These are phyloP conservation scores for Drosophila picticornis DNA, from an alignment of 2,888 invertebrate species.

Conservation along the genomic window DNA sequence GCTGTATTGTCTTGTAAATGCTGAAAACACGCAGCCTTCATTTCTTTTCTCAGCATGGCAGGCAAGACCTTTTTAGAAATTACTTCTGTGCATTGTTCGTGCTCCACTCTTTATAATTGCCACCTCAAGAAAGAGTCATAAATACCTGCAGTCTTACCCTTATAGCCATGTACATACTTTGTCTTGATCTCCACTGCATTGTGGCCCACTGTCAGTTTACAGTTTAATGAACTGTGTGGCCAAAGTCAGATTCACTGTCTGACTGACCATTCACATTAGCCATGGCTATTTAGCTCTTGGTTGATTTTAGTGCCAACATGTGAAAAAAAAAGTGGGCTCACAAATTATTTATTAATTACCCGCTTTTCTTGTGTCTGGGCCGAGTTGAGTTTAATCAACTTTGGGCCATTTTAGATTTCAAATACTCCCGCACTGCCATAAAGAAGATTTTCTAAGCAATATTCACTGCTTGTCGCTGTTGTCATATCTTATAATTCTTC, in stretches of 20 bases:
- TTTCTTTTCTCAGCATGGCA: not conserved
- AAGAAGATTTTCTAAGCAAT: slow-evolving; percentile 24
- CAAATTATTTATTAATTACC: slow-evolving; percentile 79
- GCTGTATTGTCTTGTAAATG: not conserved
- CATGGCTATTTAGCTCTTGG: slow-evolving; percentile 67
- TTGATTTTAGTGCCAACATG: slow-evolving; percentile 61
- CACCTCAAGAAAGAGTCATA: slow-evolving; percentile 46
- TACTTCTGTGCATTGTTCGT: slow-evolving; percentile 43
- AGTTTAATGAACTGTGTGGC: slow-evolving; percentile 68
- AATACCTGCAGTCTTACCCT: slow-evolving; percentile 28
- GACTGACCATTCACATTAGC: slow-evolving; percentile 45
- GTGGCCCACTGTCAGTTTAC: slow-evolving; percentile 27
- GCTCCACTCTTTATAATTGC: slow-evolving; percentile 18
- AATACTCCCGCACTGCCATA: slow-evolving; percentile 40
- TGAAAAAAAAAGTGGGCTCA: slow-evolving; percentile 59
- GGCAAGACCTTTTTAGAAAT: slow-evolving; percentile 4
- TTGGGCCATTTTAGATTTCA: slow-evolving; percentile 21
- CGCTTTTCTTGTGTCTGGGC: slow-evolving; percentile 26
- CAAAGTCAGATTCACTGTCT: slow-evolving; percentile 8
- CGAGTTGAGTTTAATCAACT: slow-evolving; percentile 26
- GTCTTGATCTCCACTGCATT: slow-evolving; percentile 2
- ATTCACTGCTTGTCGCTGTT: slow-evolving; percentile 63
- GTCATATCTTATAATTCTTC: slow-evolving; percentile 47
- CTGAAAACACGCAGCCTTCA: not conserved
- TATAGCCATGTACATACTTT: not conserved